These are phyloP conservation scores for Mus spretus DNA, from an alignment of 2,797 vertebrate species.

Conservation along the genomic window DNA sequence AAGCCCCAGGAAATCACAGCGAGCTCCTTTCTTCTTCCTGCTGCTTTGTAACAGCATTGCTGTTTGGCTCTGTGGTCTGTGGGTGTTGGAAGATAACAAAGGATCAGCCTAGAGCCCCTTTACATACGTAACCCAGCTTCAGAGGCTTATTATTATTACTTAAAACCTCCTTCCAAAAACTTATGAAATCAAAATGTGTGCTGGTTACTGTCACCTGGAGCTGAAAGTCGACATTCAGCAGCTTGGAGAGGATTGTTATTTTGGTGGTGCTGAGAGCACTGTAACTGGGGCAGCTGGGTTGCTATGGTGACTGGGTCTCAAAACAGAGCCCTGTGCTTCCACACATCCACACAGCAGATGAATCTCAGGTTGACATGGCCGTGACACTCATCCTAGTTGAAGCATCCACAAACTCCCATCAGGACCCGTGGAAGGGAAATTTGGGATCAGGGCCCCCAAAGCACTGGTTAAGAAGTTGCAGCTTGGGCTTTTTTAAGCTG, in stretches of 20 bases:
- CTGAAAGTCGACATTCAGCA: slow-evolving; percentile 22
- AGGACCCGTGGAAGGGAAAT: slow-evolving; percentile 60
- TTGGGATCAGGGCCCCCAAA: slow-evolving; percentile 53
- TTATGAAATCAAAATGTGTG: slow-evolving; percentile 53
- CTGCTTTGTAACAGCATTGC: slow-evolving; percentile 48
- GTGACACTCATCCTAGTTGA: slow-evolving; percentile 52
- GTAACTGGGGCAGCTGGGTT: slow-evolving; percentile 81
- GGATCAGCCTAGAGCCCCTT: not conserved
- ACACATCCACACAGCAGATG: slow-evolving; percentile 62
- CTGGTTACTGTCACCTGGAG: slow-evolving; percentile 65
- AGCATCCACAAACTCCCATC: slow-evolving; percentile 10
- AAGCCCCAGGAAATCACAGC: not conserved
- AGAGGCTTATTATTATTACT: slow-evolving; percentile 51
- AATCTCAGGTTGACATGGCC: slow-evolving; percentile 48
- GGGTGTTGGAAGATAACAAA: not conserved
- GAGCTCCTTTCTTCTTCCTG: slow-evolving; percentile 42
- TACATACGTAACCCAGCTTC: slow-evolving; percentile 2
- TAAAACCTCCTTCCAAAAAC: slow-evolving; percentile 53
- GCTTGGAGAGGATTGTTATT: slow-evolving; percentile 75
- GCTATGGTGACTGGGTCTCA: slow-evolving; percentile 81
- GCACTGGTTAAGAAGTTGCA: slow-evolving; percentile 13
- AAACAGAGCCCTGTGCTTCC: slow-evolving; percentile 81
- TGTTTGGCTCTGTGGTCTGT: not conserved
- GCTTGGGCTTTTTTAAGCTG: not conserved
- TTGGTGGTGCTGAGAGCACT: slow-evolving; percentile 64